Base-by-base conservation (phyloP, 1,140 invertebrate species). In the Calliphora vicina region DNA sequence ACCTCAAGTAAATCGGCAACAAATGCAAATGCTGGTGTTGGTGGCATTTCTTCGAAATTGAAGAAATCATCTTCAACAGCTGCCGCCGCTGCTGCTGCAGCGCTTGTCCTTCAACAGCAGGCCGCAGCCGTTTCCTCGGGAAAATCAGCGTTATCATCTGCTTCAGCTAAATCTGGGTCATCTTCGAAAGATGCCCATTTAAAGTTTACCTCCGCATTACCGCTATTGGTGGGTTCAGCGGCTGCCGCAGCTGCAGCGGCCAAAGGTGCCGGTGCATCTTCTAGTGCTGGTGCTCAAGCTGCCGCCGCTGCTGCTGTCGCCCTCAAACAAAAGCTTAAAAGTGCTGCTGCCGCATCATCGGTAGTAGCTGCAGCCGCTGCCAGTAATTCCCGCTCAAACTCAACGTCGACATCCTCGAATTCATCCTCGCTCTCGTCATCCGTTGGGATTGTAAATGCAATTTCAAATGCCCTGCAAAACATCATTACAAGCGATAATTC, bases 271-370 rank as follows among this genome's bases (percentile, higher is more conserved):
- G 42, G 87, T 76, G 61, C 85, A 25, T 80, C 73, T 27, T 78
- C 84, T 71, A 83, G 83, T 80, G 72, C 61, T 76, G 82, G 72
- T 71, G 81, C 74, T 43, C 82, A 78, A 80, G 83, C 71, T 82
- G 86, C 82, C 82, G 87, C 85, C 20, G 88, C 88, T 26, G 85
- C 86, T 26, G 85, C 84, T 13, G 88, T 87, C 4, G 85, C 88
- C 45, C 85, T 89, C 10, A 89, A 89, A 82, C 86, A 89, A 57
- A 89, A 87, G 82, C 85, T 89, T 27, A 89, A 89, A 76, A 86
- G 85, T 72, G 85, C 84, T 25, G 71, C 82, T 10, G 82, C 74
- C 23, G 87, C 86, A 25, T 78, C 83, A 35, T 76, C 81, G 12
- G 83, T 74, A 10, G 74, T 81, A 20, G 83, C 83, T 42, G 73